phyloP scores from a whole-genome alignment of 2,888 invertebrate genomes.

The Notodonta dromedarius region DNA sequence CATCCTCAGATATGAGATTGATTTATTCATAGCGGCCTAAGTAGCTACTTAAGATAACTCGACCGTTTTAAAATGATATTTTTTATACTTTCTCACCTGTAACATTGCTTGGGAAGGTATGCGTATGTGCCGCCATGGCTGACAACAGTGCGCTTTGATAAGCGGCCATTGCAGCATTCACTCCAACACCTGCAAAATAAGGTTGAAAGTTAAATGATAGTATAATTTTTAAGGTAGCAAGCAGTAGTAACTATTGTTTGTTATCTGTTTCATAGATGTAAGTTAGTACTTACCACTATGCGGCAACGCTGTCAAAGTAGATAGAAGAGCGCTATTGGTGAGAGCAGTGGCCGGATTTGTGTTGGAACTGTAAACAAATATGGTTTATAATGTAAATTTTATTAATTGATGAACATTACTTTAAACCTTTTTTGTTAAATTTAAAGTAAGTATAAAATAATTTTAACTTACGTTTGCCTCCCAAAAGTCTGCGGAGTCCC shows the following conservation, averaged over 20 bases:
- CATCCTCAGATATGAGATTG: no score
- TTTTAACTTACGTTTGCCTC: constrained; percentile 67
- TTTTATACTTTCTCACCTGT: constrained; percentile 52
- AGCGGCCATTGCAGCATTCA: constrained; percentile 81
- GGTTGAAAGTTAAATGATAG: background rate
- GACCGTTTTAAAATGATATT: constrained; percentile 8
- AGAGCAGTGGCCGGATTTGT: constrained; percentile 66
- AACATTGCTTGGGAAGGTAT: constrained; percentile 69
- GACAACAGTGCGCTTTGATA: constrained; percentile 80
- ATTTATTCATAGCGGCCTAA: no score
- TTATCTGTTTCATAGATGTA: no score
- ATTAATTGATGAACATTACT: no score
- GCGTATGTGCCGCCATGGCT: constrained; percentile 81
- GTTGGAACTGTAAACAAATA: constrained; percentile 59
- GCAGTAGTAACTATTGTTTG: no score
- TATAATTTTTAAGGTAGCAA: no score
- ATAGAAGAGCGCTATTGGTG: constrained; percentile 73
- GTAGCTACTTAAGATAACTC: no score
- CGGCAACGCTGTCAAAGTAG: constrained; percentile 74
- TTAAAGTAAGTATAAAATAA: background rate
- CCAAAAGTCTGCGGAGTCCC: constrained; percentile 83
- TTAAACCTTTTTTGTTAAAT: background rate
- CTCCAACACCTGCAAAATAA: constrained; percentile 62
- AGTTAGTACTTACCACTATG: constrained; percentile 61
- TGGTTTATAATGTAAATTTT: background rate